Conservation (phyloP, 2,888 invertebrate genomes). For the Brenthis ino region DNA sequence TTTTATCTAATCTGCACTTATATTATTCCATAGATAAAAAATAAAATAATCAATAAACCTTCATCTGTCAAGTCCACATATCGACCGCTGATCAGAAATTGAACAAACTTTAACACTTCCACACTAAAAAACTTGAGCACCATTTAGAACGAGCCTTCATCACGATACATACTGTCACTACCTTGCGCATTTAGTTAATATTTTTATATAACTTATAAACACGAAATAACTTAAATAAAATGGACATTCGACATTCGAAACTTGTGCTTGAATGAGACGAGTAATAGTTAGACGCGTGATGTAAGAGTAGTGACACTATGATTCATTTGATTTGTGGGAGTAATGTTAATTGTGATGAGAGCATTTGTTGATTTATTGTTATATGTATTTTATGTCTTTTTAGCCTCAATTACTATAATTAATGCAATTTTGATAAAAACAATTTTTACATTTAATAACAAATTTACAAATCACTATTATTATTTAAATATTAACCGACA, state of each 20-base stretch:
- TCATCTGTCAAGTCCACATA: constrained; percentile 63
- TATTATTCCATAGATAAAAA: background rate
- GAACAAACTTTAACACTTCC: constrained; percentile 55
- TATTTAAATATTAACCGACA: too few species aligned
- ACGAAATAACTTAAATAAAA: constrained; percentile 8
- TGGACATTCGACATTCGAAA: constrained; percentile 36
- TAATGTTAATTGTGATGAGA: constrained; percentile 15
- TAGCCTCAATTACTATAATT: background rate
- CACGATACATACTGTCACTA: constrained; percentile 34
- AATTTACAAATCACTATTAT: background rate
- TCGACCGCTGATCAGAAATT: constrained; percentile 56
- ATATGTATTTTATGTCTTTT: constrained; percentile 4
- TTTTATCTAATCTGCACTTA: background rate
- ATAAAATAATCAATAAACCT: constrained; percentile 49
- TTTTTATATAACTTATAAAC: background rate
- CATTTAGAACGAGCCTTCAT: constrained; percentile 59
- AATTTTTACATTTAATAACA: background rate
- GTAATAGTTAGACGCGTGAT: constrained; percentile 55
- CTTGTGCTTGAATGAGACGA: constrained; percentile 55
- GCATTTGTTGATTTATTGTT: constrained; percentile 17
- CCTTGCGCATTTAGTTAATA: background rate
- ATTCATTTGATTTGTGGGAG: constrained; percentile 47
- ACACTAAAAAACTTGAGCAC: constrained; percentile 62
- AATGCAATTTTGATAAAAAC: background rate
- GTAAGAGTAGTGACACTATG: constrained; percentile 56